Conservation (phyloP, 2,888 invertebrate genomes). For the Ypsolopha scabrella region DNA sequence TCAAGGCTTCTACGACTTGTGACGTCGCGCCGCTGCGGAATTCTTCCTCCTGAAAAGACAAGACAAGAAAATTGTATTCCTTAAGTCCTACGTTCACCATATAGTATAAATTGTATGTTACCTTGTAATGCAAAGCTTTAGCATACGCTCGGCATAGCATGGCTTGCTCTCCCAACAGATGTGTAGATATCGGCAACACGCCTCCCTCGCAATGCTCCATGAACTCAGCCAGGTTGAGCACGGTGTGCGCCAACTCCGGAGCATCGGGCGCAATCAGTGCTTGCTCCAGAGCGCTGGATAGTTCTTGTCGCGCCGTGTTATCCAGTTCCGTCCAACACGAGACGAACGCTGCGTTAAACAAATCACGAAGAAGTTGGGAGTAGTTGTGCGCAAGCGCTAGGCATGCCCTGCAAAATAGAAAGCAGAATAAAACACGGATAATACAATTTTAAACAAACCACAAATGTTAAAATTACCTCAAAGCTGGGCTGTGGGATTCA, state of each 20-base stretch:
- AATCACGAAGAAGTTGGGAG: constrained; percentile 93
- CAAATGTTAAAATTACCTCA: constrained; percentile 58
- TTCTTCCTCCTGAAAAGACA: constrained; percentile 81
- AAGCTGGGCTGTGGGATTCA: constrained; percentile 94
- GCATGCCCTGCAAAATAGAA: constrained; percentile 76
- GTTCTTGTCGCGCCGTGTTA: constrained; percentile 82
- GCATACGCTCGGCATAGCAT: constrained; percentile 90
- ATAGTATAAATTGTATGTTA: constrained; percentile 11
- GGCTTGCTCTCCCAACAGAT: constrained; percentile 90
- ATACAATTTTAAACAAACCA: neutral
- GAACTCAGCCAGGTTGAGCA: constrained; percentile 97
- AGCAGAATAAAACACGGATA: neutral
- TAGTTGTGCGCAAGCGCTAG: constrained; percentile 93
- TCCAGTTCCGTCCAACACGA: constrained; percentile 98
- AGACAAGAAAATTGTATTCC: neutral
- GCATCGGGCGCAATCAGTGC: constrained; percentile 92
- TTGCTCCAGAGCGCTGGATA: constrained; percentile 88
- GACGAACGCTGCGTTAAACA: constrained; percentile 99
- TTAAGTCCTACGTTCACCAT: too few relatives aligned
- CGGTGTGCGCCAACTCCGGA: constrained; percentile 95
- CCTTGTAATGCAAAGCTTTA: constrained; percentile 73
- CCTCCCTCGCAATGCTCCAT: constrained; percentile 99
- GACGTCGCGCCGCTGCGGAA: constrained; percentile 87
- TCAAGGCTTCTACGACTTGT: constrained; percentile 92
- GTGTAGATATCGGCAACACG: constrained; percentile 89